phyloP scores from a whole-genome alignment of 2,113 vertebrate genomes.

The Erythrocercus mccallii region DNA sequence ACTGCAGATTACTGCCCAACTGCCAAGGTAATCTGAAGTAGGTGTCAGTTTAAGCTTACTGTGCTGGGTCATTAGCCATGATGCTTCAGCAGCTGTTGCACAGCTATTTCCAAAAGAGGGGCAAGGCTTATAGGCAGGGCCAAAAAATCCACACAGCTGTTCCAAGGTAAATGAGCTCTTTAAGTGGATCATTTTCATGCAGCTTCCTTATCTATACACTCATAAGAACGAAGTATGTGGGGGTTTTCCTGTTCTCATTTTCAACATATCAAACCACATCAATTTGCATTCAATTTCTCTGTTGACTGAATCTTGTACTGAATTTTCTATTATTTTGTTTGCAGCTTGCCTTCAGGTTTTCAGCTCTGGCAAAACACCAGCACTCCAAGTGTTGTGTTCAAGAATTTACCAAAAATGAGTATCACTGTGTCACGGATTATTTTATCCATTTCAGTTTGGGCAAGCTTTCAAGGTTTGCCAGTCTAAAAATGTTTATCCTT shows the following conservation, averaged over 20 bases:
- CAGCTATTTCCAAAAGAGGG: background rate
- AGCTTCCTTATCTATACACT: background rate
- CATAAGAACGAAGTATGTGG: rapidly evolving
- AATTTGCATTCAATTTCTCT: background rate
- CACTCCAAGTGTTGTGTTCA: background rate
- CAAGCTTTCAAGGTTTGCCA: background rate
- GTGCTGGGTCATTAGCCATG: background rate
- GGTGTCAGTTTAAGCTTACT: background rate
- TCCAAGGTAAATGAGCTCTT: background rate
- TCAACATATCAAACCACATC: background rate
- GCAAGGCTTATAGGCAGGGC: background rate
- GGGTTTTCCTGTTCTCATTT: background rate
- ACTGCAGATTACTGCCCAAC: background rate
- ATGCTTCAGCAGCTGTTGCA: background rate
- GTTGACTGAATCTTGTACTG: background rate
- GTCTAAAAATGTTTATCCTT: background rate
- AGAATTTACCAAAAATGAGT: background rate
- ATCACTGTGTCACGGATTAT: background rate
- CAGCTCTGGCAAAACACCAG: background rate
- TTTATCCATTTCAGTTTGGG: background rate
- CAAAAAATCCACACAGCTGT: background rate
- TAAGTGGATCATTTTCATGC: background rate
- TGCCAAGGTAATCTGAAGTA: slow-evolving; percentile 25
- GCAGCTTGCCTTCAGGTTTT: background rate
- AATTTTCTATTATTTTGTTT: background rate